Base-by-base conservation (phyloP, 1,140 invertebrate species). In the Linepithema humile region DNA sequence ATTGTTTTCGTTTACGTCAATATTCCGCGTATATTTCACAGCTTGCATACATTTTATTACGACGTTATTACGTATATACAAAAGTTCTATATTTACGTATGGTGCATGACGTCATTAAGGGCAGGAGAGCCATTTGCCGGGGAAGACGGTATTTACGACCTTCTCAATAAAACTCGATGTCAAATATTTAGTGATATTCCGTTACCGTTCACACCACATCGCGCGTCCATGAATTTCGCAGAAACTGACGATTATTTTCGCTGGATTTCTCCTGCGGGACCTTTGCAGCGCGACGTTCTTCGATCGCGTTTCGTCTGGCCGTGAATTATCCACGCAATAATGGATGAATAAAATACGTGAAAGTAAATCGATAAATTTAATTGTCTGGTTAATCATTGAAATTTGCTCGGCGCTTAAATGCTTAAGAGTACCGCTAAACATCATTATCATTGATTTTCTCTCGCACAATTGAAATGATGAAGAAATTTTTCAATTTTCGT, bases 171-270 rank as follows among this genome's bases (percentile, higher is more conserved):
- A 83, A 69, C 48, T 43, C 45, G 65, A 7, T 26, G 73, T 69
- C 59, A 87, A 88, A 88, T 88, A 88, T 88, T 80, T 84, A 84
- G 70, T 20, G 50, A 83, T 86, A 69, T 78, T n/a, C 64, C 20
- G 59, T 17, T 60, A 55, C 38, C 60, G n/a, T 40, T 38, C 57
- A 35, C n/a, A 43, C 15, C 43, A 45, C 12, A 10, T 43, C 20
- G 62, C 17, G 15, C 43, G 15, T n/a, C 20, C 74, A 84, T 88
- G 82, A 88, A 88, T 87, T 88, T 88, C 67, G 26, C 82, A 87
- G 40, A 29, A 29, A 45, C 26, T 26, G 38, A 53, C 80, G 65
- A 86, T 86, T 87, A 84, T 88, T 84, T 86, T 84, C 40, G 60
- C 53, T 69, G 69, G 60, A 45, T 35, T 80, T 73, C 69, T 82